A percentile compares a stretch with the other conserved stretches of the same genome.
These are phyloP conservation scores for Metalampra italica DNA, from an alignment of 2,888 invertebrate genomes.

Conservation along the genomic window DNA sequence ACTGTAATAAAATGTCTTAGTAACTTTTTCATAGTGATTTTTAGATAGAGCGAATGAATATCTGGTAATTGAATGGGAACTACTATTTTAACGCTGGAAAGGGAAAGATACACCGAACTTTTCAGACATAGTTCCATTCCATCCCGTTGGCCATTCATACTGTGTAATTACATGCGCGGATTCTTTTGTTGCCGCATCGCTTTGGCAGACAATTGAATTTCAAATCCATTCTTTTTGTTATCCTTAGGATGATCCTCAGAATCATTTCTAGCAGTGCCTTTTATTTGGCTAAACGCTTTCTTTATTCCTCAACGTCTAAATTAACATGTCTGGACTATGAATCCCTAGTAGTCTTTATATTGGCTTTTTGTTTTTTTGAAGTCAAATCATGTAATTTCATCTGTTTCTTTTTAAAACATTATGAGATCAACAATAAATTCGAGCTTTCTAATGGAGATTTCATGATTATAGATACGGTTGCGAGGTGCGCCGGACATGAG, in stretches of 20 bases:
- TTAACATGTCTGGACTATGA: conserved; percentile 35
- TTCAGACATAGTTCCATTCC: conserved; percentile 48
- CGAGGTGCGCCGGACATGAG: no score
- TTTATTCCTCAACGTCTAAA: conserved; percentile 23
- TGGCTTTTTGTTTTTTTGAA: conserved; percentile 7
- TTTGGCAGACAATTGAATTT: conserved; percentile 57
- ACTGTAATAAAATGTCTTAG: no score
- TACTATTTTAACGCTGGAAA: conserved; percentile 28
- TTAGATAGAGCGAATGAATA: conserved; percentile 20
- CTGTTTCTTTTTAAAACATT: not conserved
- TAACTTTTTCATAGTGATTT: not conserved
- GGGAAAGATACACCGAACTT: conserved; percentile 43
- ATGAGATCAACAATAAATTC: no score
- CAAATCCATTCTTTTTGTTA: conserved; percentile 42
- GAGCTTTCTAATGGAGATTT: no score
- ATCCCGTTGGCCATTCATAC: conserved; percentile 44
- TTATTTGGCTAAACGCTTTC: conserved; percentile 23
- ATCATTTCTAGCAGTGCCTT: conserved; percentile 25
- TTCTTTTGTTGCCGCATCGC: conserved; percentile 47
- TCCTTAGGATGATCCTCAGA: conserved; percentile 33
- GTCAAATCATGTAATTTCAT: conserved; percentile 4
- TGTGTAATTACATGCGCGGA: conserved; percentile 55
- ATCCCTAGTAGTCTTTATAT: conserved; percentile 15
- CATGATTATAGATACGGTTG: no score
- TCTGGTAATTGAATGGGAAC: conserved; percentile 34